phyloP scores from a whole-genome alignment of 2,888 invertebrate genomes.

The Icerya purchasi region DNA sequence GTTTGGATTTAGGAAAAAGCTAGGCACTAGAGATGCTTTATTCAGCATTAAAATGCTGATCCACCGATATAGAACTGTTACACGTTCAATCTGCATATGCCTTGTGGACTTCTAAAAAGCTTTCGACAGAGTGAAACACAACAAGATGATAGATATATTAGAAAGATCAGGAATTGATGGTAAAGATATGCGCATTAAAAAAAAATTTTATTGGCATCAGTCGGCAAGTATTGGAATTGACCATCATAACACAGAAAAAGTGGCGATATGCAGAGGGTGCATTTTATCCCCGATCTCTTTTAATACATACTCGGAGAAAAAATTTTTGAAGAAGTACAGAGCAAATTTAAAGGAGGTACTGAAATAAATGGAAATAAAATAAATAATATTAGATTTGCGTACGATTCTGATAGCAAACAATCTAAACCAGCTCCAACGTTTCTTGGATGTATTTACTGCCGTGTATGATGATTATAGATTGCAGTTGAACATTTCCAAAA shows the following conservation, averaged over 20 bases:
- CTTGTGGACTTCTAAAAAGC: not conserved
- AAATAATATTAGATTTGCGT: not conserved
- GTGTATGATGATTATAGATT: not conserved
- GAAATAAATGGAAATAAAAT: not conserved
- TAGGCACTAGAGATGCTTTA: not conserved
- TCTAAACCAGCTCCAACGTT: not conserved
- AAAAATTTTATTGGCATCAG: too few species aligned
- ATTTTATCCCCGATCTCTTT: not conserved
- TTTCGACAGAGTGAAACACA: not conserved
- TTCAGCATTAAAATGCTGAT: not conserved
- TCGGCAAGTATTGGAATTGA: not conserved
- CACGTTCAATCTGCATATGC: not conserved
- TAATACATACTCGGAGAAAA: not conserved
- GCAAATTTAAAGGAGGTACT: not conserved
- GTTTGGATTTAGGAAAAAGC: not conserved
- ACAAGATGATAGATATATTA: not conserved
- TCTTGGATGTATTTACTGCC: not conserved
- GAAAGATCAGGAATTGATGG: not conserved
- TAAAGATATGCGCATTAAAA: not conserved
- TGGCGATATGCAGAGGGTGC: not conserved
- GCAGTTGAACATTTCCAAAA: not conserved
- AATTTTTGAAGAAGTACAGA: not conserved
- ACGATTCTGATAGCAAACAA: not conserved
- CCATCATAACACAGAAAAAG: not conserved
- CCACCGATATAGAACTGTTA: not conserved